These are phyloP conservation scores for Battus philenor DNA, from an alignment of 1,140 invertebrate genomes.

Conservation along the genomic window DNA sequence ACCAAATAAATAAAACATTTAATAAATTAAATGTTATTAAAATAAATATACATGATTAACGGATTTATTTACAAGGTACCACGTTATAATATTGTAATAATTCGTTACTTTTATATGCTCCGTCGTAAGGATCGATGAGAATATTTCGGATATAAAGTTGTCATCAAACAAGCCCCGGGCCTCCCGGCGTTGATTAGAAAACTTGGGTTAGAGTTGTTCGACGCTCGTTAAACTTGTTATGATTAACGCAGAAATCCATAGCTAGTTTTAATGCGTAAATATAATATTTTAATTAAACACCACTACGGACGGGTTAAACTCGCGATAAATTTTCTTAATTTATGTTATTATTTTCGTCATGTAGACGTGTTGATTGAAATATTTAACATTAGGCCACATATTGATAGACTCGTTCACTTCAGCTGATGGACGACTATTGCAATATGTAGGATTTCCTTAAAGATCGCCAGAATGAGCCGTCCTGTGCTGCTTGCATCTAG, in stretches of 20 bases:
- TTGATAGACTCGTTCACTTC: too few relatives aligned
- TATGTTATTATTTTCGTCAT: background rate
- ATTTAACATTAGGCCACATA: too few relatives aligned
- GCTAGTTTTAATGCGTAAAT: slow-evolving; percentile 13
- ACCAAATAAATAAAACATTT: too few relatives aligned
- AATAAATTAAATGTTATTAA: too few relatives aligned
- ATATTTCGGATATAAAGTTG: slow-evolving; percentile 13
- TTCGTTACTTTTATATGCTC: too few relatives aligned
- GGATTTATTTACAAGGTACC: too few relatives aligned
- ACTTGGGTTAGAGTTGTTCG: slow-evolving; percentile 15
- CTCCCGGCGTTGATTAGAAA: slow-evolving; percentile 16
- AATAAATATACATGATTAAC: too few relatives aligned
- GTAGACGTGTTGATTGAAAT: too few relatives aligned
- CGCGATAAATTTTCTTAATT: background rate
- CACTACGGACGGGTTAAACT: background rate
- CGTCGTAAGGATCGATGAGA: too few relatives aligned
- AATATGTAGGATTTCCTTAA: background rate
- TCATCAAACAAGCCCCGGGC: slow-evolving; percentile 13
- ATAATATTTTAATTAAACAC: background rate
- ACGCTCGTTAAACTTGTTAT: slow-evolving; percentile 14
- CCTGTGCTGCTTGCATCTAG: too few relatives aligned
- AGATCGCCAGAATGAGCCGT: too few relatives aligned
- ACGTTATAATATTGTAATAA: too few relatives aligned
- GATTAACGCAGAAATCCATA: slow-evolving; percentile 12
- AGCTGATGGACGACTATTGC: background rate